These are phyloP conservation scores for Eidolon dupreanum DNA, from an alignment of 2,797 vertebrate species.

Conservation along the genomic window DNA sequence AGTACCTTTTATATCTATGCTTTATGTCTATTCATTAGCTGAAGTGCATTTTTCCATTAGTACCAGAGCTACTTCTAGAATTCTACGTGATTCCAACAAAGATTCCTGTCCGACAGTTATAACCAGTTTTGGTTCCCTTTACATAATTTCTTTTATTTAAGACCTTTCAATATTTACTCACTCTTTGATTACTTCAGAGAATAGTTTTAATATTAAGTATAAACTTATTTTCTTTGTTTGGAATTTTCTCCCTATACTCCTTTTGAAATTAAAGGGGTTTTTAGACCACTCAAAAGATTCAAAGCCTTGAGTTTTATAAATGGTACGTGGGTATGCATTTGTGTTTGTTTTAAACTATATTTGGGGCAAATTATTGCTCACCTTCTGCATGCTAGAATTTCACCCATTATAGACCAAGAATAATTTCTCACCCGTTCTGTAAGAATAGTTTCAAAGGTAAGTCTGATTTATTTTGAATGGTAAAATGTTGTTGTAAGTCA, in stretches of 20 bases:
- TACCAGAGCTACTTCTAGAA: neutral
- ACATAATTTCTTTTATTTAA: neutral
- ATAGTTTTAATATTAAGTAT: slow-evolving; percentile 7
- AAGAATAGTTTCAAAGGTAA: neutral
- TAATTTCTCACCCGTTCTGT: neutral
- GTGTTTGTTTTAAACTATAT: slow-evolving; percentile 1
- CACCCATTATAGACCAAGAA: neutral
- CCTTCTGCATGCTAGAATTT: neutral
- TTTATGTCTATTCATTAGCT: neutral
- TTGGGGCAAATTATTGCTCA: neutral
- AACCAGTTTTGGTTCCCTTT: slow-evolving; percentile 17
- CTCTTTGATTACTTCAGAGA: neutral
- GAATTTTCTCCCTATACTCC: neutral
- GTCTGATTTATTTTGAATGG: neutral
- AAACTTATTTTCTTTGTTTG: neutral
- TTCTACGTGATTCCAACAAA: neutral
- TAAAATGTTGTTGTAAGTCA: neutral
- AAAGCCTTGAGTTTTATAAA: slow-evolving; percentile 20
- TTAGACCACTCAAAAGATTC: neutral
- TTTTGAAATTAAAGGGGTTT: slow-evolving; percentile 37
- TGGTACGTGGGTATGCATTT: neutral
- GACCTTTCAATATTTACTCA: slow-evolving; percentile 10
- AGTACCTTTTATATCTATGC: neutral
- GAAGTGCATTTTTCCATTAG: neutral
- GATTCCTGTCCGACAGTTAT: neutral